These are phyloP conservation scores for Metellina segmentata DNA, from an alignment of 2,888 invertebrate species.

Conservation along the genomic window DNA sequence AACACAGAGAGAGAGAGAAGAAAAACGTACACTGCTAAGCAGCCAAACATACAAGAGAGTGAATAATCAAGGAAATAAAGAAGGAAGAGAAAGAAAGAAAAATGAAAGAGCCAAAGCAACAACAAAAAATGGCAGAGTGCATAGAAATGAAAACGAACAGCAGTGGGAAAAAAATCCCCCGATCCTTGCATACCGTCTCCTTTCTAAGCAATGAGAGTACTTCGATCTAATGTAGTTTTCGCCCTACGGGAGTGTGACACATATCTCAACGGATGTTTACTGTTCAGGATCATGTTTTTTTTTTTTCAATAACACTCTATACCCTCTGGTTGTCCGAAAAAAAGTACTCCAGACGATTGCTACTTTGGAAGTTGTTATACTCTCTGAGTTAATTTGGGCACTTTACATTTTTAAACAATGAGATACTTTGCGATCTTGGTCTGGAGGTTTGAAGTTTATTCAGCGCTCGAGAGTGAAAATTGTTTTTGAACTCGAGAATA, in stretches of 20 bases:
- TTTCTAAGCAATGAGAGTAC: constrained; percentile 6
- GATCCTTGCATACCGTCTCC: constrained; percentile 24
- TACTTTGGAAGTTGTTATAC: background rate
- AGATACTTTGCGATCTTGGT: background rate
- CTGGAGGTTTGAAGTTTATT: background rate
- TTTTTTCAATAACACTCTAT: constrained; percentile 20
- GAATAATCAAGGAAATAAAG: constrained; percentile 44
- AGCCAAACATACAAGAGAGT: constrained; percentile 19
- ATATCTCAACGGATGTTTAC: constrained; percentile 30
- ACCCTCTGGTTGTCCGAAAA: background rate
- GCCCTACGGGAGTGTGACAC: constrained; percentile 37
- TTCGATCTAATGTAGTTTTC: constrained; percentile 37
- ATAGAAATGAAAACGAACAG: constrained; percentile 6
- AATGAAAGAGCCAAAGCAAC: background rate
- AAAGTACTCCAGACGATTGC: background rate
- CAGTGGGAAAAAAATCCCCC: background rate
- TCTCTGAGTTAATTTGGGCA: background rate
- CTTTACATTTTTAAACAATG: background rate
- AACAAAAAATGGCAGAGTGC: background rate
- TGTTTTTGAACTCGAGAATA: background rate
- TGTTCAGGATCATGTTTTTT: constrained; percentile 21
- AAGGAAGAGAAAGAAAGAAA: constrained; percentile 28
- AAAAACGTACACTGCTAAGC: constrained; percentile 10
- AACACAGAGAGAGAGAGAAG: background rate
- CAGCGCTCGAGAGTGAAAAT: background rate